Evolutionary conservation across 2,113 vertebrate genomes (phyloP).

Genomic region (Oryzias curvinotus): DNA sequence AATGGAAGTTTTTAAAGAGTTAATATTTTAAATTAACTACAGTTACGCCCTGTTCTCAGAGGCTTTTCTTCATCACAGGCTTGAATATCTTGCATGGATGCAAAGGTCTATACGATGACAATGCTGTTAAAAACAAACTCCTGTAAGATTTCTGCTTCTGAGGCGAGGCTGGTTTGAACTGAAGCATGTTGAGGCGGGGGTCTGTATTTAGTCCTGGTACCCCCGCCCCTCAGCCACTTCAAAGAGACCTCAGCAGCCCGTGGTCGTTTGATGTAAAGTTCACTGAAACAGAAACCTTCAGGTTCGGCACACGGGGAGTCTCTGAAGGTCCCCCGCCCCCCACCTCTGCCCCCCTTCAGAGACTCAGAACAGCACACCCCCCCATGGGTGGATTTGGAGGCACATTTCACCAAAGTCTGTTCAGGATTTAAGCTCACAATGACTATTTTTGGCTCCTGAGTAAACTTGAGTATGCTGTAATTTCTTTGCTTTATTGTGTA

Average conservation of each 20-base stretch:
- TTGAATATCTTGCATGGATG: neutral
- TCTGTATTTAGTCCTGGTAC: slow-evolving; percentile 47
- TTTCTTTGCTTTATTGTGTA: slow-evolving; percentile 6
- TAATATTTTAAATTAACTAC: too few relatives aligned
- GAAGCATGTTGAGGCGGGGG: slow-evolving; percentile 62
- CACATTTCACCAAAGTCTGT: slow-evolving; percentile 13
- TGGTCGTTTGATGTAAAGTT: slow-evolving; percentile 80
- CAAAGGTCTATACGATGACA: slow-evolving; percentile 21
- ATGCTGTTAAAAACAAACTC: slow-evolving; percentile 21
- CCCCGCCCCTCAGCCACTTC: slow-evolving; percentile 64
- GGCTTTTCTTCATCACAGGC: too few relatives aligned
- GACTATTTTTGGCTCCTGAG: slow-evolving; percentile 8
- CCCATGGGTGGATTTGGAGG: slow-evolving; percentile 24
- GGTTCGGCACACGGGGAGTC: slow-evolving; percentile 67
- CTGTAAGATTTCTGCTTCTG: slow-evolving; percentile 50
- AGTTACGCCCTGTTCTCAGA: too few relatives aligned
- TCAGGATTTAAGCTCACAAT: slow-evolving; percentile 23
- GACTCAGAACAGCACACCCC: slow-evolving; percentile 3
- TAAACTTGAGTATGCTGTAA: slow-evolving; percentile 2
- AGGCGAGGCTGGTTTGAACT: slow-evolving; percentile 52
- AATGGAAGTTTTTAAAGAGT: too few relatives aligned
- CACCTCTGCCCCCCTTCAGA: slow-evolving; percentile 39
- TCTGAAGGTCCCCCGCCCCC: slow-evolving; percentile 59
- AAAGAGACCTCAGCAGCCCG: slow-evolving; percentile 67
- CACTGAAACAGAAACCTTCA: slow-evolving; percentile 77